Evolutionary conservation across 2,888 invertebrate species (phyloP).

Genomic region (Hirudinaria manillensis): DNA sequence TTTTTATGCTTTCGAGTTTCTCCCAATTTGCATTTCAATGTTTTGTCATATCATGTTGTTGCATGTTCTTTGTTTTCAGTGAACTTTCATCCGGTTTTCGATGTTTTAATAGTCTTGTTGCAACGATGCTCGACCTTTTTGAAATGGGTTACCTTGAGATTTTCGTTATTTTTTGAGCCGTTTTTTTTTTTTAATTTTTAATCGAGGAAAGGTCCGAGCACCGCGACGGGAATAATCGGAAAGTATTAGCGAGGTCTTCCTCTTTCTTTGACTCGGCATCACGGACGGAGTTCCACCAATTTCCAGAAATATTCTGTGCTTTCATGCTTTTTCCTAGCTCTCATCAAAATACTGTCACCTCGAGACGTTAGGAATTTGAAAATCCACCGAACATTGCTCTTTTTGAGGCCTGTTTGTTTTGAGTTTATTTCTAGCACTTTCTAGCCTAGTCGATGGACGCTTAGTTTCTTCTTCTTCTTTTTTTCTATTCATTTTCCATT

Average conservation of each 20-base stretch:
- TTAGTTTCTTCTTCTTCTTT: neutral
- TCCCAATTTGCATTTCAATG: slow-evolving; percentile 16
- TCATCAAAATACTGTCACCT: neutral
- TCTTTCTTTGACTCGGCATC: neutral
- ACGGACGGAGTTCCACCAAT: slow-evolving; percentile 6
- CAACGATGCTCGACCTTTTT: slow-evolving; percentile 9
- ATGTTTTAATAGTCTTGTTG: slow-evolving; percentile 10
- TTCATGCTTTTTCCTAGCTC: slow-evolving; percentile 7
- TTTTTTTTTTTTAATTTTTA: too few species aligned
- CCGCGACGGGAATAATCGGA: neutral
- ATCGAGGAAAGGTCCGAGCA: neutral
- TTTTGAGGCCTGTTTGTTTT: slow-evolving; percentile 5
- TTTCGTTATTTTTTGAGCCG: slow-evolving; percentile 15
- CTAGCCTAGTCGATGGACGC: neutral
- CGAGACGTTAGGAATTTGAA: neutral
- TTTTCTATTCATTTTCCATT: neutral
- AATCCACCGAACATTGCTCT: neutral
- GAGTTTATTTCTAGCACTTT: neutral
- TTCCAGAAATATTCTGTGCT: slow-evolving; percentile 16
- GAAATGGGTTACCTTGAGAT: slow-evolving; percentile 8
- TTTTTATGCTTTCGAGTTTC: slow-evolving; percentile 18
- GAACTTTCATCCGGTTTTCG: slow-evolving; percentile 12
- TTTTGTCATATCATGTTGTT: slow-evolving; percentile 17
- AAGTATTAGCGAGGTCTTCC: slow-evolving; percentile 5
- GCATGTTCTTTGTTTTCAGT: slow-evolving; percentile 9